Evolutionary conservation across 2,113 vertebrate genomes (phyloP).

Genomic region (Podarcis muralis): DNA sequence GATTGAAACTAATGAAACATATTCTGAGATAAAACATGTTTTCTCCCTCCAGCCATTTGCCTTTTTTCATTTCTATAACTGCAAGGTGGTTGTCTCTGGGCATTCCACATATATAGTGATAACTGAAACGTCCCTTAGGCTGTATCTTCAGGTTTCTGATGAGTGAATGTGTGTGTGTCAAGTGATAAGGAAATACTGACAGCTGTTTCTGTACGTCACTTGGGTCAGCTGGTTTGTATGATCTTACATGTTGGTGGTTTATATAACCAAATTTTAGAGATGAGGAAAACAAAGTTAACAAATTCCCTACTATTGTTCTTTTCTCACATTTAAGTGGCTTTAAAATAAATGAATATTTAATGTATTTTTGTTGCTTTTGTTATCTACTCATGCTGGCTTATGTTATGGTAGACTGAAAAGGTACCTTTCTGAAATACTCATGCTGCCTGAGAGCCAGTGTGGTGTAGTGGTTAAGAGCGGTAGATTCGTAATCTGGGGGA

Average conservation of each 20-base stretch:
- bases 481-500: too few species aligned
- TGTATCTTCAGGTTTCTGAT: neutral
- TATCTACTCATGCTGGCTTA: neutral
- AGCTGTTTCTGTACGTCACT: neutral
- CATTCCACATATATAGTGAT: neutral
- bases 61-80: neutral
- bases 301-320: neutral
- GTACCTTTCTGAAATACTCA: neutral
- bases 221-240: neutral
- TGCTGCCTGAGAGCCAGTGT: too few species aligned
- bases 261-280: too few species aligned
- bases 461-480: too few species aligned
- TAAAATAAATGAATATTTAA: neutral
- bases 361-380: neutral
- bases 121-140: neutral
- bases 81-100: neutral
- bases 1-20: too few species aligned
- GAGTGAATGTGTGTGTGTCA: neutral
- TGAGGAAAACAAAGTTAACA: neutral
- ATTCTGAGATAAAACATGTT: too few species aligned
- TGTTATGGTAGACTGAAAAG: neutral
- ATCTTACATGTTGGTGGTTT: too few species aligned
- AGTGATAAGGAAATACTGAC: neutral
- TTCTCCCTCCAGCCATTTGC: neutral
- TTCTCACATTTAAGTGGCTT: neutral